Evolutionary conservation across 2,888 invertebrate genomes (phyloP), one percentile per base, ranked within the genome.

Genomic region (Ceraclea dissimilis): DNA sequence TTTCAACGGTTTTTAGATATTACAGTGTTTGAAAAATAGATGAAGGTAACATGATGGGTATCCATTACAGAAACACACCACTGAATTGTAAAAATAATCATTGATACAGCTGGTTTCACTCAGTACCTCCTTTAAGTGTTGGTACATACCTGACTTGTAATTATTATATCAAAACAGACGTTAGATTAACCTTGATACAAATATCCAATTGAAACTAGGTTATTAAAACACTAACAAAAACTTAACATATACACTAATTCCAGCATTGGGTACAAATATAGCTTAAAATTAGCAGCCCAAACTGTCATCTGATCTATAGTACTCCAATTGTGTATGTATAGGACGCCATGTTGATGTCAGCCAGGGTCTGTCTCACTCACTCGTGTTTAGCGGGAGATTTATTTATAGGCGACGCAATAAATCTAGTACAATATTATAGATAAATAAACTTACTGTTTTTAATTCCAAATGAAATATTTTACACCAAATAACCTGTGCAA

Each of bases 401-500:
- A 19, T 46, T 11, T 19, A n/a, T 46, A 5, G 4, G 19, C 18
- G 16, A 46, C 2, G 6, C 46, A 46, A 46, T 18, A 19, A 6
- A 18, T 4, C 10, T 10, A 26, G 10, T 4, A 26, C 26, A 6
- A 6, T 6, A 26, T 39, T 8, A 39, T 8, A 2, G 13, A 8
- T 8, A 39, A 39, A 39, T 39, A 18, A 44, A 69, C 70, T 69
- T 68, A 74, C 74, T 60, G 67, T 69, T 61, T 68, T 67, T 59
- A 68, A 66, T 62, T 65, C 66, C 43, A 68, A 63, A 58, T 71
- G 68, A 60, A 68, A 68, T 55, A 83, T 72, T 78, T 81, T 82
- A 71, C 76, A 79, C 82, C 83, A 83, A 71, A 82, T 70, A 64
- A 74, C 71, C 71, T 79, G 78, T 65, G 80, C 79, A 66, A 82